These are phyloP conservation scores for Macrophya annulata DNA, from an alignment of 2,888 invertebrate species.

Conservation along the genomic window DNA sequence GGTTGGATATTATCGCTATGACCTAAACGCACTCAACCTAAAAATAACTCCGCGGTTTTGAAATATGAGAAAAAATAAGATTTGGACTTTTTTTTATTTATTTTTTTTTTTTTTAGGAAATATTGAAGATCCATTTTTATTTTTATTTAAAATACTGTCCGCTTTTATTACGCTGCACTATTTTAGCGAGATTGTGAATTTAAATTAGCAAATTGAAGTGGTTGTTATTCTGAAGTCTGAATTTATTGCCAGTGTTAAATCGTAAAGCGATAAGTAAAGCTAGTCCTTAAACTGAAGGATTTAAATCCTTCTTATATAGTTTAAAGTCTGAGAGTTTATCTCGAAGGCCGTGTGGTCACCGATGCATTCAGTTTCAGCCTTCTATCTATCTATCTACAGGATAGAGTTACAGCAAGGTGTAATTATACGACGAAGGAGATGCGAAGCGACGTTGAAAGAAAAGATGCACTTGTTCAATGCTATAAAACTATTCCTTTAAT, in stretches of 20 bases:
- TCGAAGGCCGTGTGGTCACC: constrained; percentile 46
- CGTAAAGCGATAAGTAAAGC: neutral
- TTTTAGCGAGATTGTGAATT: neutral
- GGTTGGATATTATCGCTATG: neutral
- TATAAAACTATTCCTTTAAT: neutral
- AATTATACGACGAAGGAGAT: constrained; percentile 24
- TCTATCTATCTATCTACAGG: constrained; percentile 21
- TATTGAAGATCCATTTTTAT: neutral
- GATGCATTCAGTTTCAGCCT: constrained; percentile 42
- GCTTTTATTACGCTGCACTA: neutral
- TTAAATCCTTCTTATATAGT: neutral
- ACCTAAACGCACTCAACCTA: neutral
- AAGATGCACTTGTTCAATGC: constrained; percentile 9
- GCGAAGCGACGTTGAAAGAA: neutral
- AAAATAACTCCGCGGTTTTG: no score
- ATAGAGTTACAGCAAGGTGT: constrained; percentile 20
- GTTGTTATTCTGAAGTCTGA: neutral
- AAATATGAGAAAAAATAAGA: neutral
- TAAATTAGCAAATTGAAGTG: neutral
- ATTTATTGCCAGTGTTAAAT: neutral
- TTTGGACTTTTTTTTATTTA: no score
- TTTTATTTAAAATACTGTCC: no score
- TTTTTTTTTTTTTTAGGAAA: neutral
- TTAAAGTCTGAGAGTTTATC: constrained; percentile 8
- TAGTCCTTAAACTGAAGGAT: constrained; percentile 16